phyloP scores from a whole-genome alignment of 1,140 invertebrate species.

The Bombus affinis region DNA sequence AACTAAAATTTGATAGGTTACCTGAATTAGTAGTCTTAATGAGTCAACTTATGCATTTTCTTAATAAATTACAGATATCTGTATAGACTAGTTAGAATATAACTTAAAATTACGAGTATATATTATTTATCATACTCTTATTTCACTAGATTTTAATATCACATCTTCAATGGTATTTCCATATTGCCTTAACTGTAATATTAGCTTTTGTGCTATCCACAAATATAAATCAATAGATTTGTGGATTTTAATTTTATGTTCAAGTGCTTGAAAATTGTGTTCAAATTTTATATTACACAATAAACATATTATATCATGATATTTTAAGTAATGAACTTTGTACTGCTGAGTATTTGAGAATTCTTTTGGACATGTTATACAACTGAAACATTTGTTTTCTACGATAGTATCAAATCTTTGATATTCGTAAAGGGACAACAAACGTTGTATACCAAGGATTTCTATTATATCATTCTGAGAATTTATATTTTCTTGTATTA shows the following conservation, averaged over 20 bases:
- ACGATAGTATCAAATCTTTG: conserved; percentile 8
- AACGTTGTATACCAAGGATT: conserved; percentile 6
- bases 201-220: conserved; percentile 16
- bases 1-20: not conserved
- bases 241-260: conserved; percentile 32
- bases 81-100: no score
- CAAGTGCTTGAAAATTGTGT: conserved; percentile 19
- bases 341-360: not conserved
- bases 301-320: conserved; percentile 21
- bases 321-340: conserved; percentile 17
- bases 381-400: not conserved
- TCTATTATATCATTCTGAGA: not conserved
- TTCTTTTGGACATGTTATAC: not conserved
- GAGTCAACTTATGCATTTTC: no score
- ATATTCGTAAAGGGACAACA: conserved; percentile 13
- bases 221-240: not conserved
- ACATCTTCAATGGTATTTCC: conserved; percentile 12
- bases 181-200: not conserved
- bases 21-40: not conserved
- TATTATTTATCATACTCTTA: not conserved
- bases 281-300: conserved; percentile 29
- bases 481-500: not conserved
- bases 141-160: conserved; percentile 4
- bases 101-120: not conserved
- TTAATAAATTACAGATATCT: no score